Base-by-base conservation (phyloP, 2,888 invertebrate genomes). In the Aphidius colemani region DNA sequence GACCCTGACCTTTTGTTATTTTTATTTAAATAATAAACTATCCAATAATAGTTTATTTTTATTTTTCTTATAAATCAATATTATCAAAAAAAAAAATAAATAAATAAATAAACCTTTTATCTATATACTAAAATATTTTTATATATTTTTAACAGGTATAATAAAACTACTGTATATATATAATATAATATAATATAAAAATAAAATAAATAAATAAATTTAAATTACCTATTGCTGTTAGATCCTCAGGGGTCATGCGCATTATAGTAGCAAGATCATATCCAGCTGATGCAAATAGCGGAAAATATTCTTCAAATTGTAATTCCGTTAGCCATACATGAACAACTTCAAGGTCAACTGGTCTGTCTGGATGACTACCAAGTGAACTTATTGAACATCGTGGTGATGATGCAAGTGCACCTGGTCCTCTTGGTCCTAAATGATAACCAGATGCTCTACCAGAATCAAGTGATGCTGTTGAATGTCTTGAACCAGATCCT, bases 231-330 rank as follows among this genome's bases (percentile, higher is more conserved):
- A 93, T 91, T 61, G 92, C 92, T 53, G 92, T 92, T 74, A 93
- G 87, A 85, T 93, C 96, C 85, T 98, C 98, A 0, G 99, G 98
- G 10, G 98, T 99, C 96, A 98, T 98, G 73, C 97, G 88, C n/a
- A 97, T 94, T 77, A 98, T 95, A 2, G 98, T 98, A 40, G 96
- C 93, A 85, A 99, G 89, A 85, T 99, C 98, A 83, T 99, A 99
- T 46, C 98, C 98, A 10, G 98, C 96, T 50, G 93, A 90, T 68
- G 95, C 88, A 84, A 99, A 98, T 65, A 96, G 87, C 56, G 93
- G 89, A 71, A 94, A 94, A 85, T 98, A 98, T 81, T 97, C 96
- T 79, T 96, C 96, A 86, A 95, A 95, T 78, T 93, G 93, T 50
- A 98, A 88, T 78, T 96, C 96, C 66, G 94, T 89, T 78, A 99